Evolutionary conservation across 2,888 invertebrate species (phyloP).

Genomic region (Ashinkailepas kermadecensis): DNA sequence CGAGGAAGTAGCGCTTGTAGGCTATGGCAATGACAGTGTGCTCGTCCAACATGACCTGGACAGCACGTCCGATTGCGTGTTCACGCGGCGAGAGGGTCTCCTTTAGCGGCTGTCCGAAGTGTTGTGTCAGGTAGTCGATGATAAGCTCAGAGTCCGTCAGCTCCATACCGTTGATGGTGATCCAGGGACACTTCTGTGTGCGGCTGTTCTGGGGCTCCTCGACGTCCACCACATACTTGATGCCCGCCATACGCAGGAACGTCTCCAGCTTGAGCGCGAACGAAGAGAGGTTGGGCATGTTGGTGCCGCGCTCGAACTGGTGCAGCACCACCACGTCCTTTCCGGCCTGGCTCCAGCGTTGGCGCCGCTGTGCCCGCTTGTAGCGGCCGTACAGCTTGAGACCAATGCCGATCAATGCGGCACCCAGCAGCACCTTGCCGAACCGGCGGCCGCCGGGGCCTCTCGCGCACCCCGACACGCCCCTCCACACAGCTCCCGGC

Average conservation of each 20-base stretch:
- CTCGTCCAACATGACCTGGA: slow-evolving; percentile 42
- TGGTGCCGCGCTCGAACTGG: slow-evolving; percentile 16
- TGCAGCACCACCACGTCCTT: slow-evolving; percentile 21
- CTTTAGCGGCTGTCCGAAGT: slow-evolving; percentile 37
- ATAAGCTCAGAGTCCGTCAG: slow-evolving; percentile 42
- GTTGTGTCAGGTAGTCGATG: slow-evolving; percentile 40
- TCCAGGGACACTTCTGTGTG: slow-evolving; percentile 42
- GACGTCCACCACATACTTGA: slow-evolving; percentile 16
- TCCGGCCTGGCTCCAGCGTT: slow-evolving; percentile 17
- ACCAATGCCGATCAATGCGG: not conserved
- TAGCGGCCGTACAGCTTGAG: not conserved
- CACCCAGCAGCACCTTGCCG: too few relatives aligned
- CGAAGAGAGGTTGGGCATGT: slow-evolving; percentile 8
- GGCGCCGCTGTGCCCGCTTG: not conserved
- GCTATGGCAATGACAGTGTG: slow-evolving; percentile 34
- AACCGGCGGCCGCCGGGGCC: too few relatives aligned
- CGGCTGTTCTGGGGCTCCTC: slow-evolving; percentile 38
- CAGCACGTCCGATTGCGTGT: slow-evolving; percentile 39
- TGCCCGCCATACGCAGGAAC: slow-evolving; percentile 18
- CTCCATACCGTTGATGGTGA: slow-evolving; percentile 40
- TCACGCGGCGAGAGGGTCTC: slow-evolving; percentile 36
- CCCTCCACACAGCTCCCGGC: slow-evolving; percentile 23
- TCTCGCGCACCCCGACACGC: slow-evolving; percentile 26
- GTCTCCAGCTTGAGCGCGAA: slow-evolving; percentile 15
- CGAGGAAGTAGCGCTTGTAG: slow-evolving; percentile 16